These are phyloP conservation scores for Sarcophaga variegata DNA, from an alignment of 2,888 invertebrate genomes.

Conservation along the genomic window DNA sequence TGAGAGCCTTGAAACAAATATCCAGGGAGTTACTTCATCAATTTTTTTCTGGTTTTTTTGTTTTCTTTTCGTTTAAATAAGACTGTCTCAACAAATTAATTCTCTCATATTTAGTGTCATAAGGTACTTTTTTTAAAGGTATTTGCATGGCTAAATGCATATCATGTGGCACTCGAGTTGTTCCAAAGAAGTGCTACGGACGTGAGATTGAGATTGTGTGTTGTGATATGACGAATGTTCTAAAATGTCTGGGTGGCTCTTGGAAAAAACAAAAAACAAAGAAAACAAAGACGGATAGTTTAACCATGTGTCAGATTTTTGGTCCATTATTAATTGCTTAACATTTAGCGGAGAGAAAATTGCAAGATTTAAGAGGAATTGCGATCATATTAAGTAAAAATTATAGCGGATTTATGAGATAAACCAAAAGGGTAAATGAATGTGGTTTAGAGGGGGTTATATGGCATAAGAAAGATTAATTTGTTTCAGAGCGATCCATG, in stretches of 20 bases:
- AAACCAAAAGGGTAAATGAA: slow-evolving; percentile 23
- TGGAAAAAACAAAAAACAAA: background rate
- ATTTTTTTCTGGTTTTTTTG: background rate
- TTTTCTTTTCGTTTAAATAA: slow-evolving; percentile 3
- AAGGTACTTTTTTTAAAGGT: slow-evolving; percentile 46
- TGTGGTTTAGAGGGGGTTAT: slow-evolving; percentile 12
- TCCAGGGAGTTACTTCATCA: slow-evolving; percentile 35
- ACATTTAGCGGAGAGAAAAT: slow-evolving; percentile 49
- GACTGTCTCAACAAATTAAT: slow-evolving; percentile 63
- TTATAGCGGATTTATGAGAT: slow-evolving; percentile 21
- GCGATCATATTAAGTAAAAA: slow-evolving; percentile 44
- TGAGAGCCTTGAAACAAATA: background rate
- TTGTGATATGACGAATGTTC: slow-evolving; percentile 60
- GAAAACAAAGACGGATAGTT: background rate
- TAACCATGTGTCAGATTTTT: slow-evolving; percentile 44
- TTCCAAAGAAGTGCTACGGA: background rate
- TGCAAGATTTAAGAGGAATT: slow-evolving; percentile 55
- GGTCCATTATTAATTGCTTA: slow-evolving; percentile 43
- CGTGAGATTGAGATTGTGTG: slow-evolving; percentile 25
- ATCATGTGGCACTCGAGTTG: slow-evolving; percentile 21
- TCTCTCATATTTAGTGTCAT: slow-evolving; percentile 68
- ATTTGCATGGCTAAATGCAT: slow-evolving; percentile 61
- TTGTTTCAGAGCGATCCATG: no score
- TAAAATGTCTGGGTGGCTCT: slow-evolving; percentile 60
- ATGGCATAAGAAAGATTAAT: slow-evolving; percentile 28